Evolutionary conservation across 2,113 vertebrate species (phyloP), one percentile per base, ranked within the genome.

Genomic region (Ploceus nigricollis): DNA sequence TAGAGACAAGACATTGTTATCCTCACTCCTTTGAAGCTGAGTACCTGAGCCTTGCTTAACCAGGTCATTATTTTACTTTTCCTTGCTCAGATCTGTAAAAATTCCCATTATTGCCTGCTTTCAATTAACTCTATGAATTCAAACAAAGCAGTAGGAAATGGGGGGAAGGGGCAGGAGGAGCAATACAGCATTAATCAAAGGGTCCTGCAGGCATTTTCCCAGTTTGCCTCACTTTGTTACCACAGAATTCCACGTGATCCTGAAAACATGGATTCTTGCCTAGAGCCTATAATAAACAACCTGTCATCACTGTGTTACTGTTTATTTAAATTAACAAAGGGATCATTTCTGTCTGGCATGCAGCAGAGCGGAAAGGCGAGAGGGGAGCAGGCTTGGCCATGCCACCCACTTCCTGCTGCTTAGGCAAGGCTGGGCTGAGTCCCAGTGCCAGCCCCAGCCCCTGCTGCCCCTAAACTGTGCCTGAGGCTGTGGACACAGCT

Each of bases 301-400:
- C 56, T 48, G 56, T 28, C 85, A 71, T 33, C 1, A 0, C 44
- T 40, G 44, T n/a, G 33, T 77, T 94, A 86, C 92, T 93, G 79
- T 86, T 95, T 66, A 71, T 88, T 88, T 88, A 86, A 58, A 80
- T 90, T 81, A 88, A 92, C 88, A 88, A 80, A 87, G n/a, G 48
- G 60, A 28, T 88, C 17, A 90, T 80, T 93, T 65, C 51, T 94
- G 58, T 17, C 82, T 88, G 79, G 19, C 35, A 18, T 0, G 6
- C 68, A 69, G 39, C 1, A 4, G 35, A 69, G 58, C 1, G 0
- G 39, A 93, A 90, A 68, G 48, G 54, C 4, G 0, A 37, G 37
- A 68, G 60, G 35, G 33, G 23, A 72, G 28, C 25, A 53, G 13
- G 19, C 37, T 82, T 24, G 45, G 31, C 35, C 3, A 1, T 84